Percentiles rank a stretch among this genome's conserved stretches.
phyloP scores from a whole-genome alignment of 2,113 vertebrate genomes.

The Alouatta palliata region DNA sequence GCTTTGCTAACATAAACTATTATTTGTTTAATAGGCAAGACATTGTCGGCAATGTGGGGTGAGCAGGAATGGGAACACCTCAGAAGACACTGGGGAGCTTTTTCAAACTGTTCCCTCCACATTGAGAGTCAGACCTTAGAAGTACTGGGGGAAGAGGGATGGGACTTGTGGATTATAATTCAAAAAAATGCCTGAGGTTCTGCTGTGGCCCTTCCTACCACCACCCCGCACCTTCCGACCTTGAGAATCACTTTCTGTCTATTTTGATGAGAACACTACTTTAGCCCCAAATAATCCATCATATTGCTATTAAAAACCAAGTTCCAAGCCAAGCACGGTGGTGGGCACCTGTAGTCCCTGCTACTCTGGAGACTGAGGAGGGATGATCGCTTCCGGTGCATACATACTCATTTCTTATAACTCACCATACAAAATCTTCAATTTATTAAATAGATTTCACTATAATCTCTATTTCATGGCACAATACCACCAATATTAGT shows the following conservation, averaged over 20 bases:
- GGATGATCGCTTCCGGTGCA: neutral
- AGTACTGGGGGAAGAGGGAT: neutral
- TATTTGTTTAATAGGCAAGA: neutral
- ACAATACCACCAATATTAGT: neutral
- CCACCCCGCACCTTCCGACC: neutral
- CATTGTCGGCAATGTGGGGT: neutral
- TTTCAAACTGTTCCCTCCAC: neutral
- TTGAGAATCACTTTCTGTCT: neutral
- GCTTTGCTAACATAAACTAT: neutral
- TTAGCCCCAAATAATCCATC: neutral
- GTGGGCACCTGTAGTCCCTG: neutral
- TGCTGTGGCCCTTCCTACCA: neutral
- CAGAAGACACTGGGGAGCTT: neutral
- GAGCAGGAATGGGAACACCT: neutral
- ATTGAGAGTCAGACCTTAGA: neutral
- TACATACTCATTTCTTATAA: neutral
- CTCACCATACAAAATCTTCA: neutral
- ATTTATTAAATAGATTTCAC: neutral
- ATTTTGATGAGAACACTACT: neutral
- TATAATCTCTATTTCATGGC: neutral
- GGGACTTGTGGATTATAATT: neutral
- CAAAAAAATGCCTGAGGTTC: neutral
- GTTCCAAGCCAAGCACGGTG: neutral
- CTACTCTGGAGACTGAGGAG: neutral
- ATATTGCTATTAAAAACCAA: conserved; percentile 5